These are phyloP conservation scores for Rhopalosiphum nymphaeae DNA, from an alignment of 2,888 invertebrate genomes.

Conservation along the genomic window DNA sequence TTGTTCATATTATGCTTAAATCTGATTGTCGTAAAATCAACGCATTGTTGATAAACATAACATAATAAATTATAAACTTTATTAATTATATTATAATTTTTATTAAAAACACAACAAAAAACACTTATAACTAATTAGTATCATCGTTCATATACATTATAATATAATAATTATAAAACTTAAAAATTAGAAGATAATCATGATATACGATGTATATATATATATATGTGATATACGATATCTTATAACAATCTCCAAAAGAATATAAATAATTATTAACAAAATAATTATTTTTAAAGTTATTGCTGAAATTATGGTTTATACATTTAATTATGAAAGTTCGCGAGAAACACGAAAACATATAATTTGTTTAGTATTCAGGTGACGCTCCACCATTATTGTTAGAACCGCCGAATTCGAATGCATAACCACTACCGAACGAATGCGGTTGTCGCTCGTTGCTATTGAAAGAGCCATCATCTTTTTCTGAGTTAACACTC, in stretches of 20 bases:
- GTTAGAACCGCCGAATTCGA: constrained; percentile 72
- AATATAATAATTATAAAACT: not conserved
- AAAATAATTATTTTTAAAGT: not conserved
- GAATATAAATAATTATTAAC: constrained; percentile 11
- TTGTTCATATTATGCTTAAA: not conserved
- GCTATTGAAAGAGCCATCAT: constrained; percentile 69
- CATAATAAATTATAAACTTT: not conserved
- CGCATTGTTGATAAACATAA: not conserved
- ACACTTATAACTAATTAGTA: not conserved
- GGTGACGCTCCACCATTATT: not conserved
- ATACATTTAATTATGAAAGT: constrained; percentile 1
- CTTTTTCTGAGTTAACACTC: not conserved
- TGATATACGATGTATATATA: not conserved
- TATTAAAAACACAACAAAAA: not conserved
- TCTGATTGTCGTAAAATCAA: not conserved
- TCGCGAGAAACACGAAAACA: not conserved
- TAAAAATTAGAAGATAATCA: not conserved
- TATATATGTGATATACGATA: not conserved
- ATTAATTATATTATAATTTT: not conserved
- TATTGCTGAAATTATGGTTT: not conserved
- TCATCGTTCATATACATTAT: not conserved
- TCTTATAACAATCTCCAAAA: not conserved
- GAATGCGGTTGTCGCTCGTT: constrained; percentile 73
- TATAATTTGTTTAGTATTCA: not conserved
- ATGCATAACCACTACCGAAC: constrained; percentile 77